Percentiles rank a stretch among this genome's conserved stretches.
phyloP scores from a whole-genome alignment of 1,140 invertebrate genomes.

The Leptinotarsa texana region DNA sequence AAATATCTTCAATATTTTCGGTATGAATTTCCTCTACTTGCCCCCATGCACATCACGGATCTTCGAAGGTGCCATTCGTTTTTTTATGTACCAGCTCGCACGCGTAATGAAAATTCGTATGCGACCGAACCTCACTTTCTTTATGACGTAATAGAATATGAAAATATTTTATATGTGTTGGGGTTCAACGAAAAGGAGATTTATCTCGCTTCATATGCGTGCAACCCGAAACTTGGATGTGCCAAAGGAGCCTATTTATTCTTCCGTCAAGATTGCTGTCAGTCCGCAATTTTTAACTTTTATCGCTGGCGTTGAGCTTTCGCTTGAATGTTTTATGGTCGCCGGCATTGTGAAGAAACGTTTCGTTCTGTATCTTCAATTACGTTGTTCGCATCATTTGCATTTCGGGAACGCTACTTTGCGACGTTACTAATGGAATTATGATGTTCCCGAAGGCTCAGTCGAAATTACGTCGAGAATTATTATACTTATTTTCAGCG shows the following conservation, averaged over 20 bases:
- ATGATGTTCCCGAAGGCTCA: background rate
- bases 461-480: background rate
- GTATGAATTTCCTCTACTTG: background rate
- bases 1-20: no score
- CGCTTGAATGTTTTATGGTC: background rate
- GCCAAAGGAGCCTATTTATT: conserved; percentile 12
- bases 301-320: conserved; percentile 1
- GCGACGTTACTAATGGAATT: background rate
- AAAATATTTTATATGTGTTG: conserved; percentile 19
- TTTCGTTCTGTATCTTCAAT: conserved; percentile 1
- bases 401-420: background rate
- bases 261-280: conserved; percentile 16
- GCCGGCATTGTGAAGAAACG: background rate
- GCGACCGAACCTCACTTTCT: conserved; percentile 21
- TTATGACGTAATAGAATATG: conserved; percentile 26
- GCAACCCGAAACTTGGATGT: conserved; percentile 5
- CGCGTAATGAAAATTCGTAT: conserved; percentile 25
- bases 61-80: background rate
- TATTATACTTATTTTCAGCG: no score
- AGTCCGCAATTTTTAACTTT: conserved; percentile 24
- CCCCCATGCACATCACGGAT: background rate
- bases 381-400: background rate
- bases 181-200: conserved; percentile 18
- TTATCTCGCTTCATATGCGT: conserved; percentile 17
- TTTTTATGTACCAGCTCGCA: background rate